Evolutionary conservation across 2,888 invertebrate genomes (phyloP), one percentile per base, ranked within the genome.

Genomic region (Zeuzera pyrina): DNA sequence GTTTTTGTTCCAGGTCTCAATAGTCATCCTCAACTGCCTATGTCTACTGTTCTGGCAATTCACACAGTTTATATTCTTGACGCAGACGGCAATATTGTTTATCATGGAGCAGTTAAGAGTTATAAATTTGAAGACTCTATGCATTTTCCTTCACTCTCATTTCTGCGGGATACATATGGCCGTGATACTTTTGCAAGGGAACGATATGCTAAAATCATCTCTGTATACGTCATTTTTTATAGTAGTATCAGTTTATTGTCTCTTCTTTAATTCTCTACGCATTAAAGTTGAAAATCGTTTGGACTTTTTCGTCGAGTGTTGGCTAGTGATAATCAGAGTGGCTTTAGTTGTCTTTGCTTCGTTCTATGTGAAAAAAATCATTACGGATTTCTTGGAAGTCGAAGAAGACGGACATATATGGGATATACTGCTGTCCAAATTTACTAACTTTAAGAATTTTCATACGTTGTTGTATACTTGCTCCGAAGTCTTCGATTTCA

Each of bases 401-500:
- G 57, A 85, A 27, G 86, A 86, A 5, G 86, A 91, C 67, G 84
- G 85, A 1, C 93, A 93, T 52, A 85, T 94, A 3, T 88, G 89
- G 62, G 89, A 91, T 37, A 86, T 94, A 11, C 64, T 93, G 2
- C 76, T 74, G 31, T 86, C 92, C 0, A 94, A 94, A 58, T 85
- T 94, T 31, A 85, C 86, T 0, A 65, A 83, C 43, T 91, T 84
- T 52, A 86, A 86, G 47, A 89, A 86, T 42, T 94, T 94, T 52
- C 91, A 94, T 52, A 91, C 92, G 0, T 62, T 91, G 54, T 62
- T 94, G 2, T 94, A 93, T 50, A 92, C 92, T 0, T 93, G 93
- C 59, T 88, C 91, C 0, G 83, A 86, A 0, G 92, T 91, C 35
- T 94, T 93, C 56, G 91, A 91, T 52, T 92, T 91, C 52, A 57